Base-by-base conservation (phyloP, 2,113 vertebrate species). In the Jaculus jaculus region DNA sequence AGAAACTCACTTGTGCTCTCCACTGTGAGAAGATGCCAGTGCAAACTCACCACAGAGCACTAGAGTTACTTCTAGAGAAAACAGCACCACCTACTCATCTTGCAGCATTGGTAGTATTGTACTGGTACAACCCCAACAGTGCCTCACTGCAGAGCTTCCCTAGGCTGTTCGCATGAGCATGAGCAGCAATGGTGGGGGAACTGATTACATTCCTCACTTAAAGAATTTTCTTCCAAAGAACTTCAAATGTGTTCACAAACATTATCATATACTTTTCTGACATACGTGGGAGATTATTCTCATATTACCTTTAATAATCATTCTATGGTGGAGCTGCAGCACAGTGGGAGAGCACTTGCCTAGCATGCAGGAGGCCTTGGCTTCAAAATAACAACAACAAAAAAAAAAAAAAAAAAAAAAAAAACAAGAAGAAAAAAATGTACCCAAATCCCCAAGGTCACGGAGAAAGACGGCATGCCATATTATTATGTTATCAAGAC, bases 221-320 rank as follows among this genome's bases (percentile, higher is more conserved):
- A 95, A 84, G 0, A 79, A 32, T 60, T 84, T 71, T 75, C 87
- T 73, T 84, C 81, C 42, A 68, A 63, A 77, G 87, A 90, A 71
- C 28, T 51, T 47, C 37, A 61, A 89, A 26, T 28, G n/a, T 2
- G 2, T 7, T 37, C 30, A 2, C 47, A 63, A 18, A 6, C 60
- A 60, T 10, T 3, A 73, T 89, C 28, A 34, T n/a, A 28, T 24
- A 47, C 3, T 12, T 82, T 90, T 69, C 39, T 23, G 26, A 42
- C 32, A n/a, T 23, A 21, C 47, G 68, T 51, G 32, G 9, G 51
- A 39, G 58, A n/a, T 21, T 26, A 18, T 2, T 21, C 11, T 63
- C 86, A 54, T 3, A 20, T 34, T 5, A n/a, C 7, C 66, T 61
- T 7, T 28, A 26, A 32, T 87, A 79, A 80, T n/a, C 47, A 26